Base-by-base conservation (phyloP, 2,113 vertebrate genomes). In the Enhydra lutris region DNA sequence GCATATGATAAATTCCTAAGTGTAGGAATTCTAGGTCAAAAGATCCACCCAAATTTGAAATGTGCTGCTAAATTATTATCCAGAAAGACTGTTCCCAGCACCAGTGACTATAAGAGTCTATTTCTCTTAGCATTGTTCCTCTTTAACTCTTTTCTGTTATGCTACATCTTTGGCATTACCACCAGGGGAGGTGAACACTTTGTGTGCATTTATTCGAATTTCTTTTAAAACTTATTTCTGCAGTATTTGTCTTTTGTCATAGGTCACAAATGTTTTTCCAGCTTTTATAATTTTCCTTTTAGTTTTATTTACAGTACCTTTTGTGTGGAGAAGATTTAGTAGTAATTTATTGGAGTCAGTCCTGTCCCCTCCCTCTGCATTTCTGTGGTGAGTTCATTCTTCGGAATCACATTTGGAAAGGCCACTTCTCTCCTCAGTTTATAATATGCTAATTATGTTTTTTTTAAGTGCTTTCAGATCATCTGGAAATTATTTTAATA, bases 401-500 rank as follows among this genome's bases (percentile, higher is more conserved):
- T 71, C 12, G 31, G 36, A 78, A 20, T 47, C 31, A 71, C 36
- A 52, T 10, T 89, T 39, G 65, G 11, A 85, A 95, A 91, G 1
- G 76, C 11, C 4, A n/a, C 36, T 13, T 71, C 20, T 45, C 26
- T 39, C 11, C 2, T 26, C 42, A 34, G 52, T 79, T 93, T 59
- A 85, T 34, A 83, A 50, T 1, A 50, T 1, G 11, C 67, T 81
- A 47, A 73, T 52, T 67, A 24, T n/a, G 21, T 71, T 97, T 93
- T 83, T 47, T 61, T 36, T 52, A 92, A 69, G 29, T 39, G 61
- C 11, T 69, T 92, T 79, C 24, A 67, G 59, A 20, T 87, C 8
- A 36, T 83, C 39, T 83, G 29, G 45, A 94, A 91, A 82, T 93
- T 91, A 65, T 82, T 76, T 95, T 95, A 61, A 80, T 65, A 42